Percentiles rank a stretch among this genome's conserved stretches.
Conservation (phyloP, 2,113 vertebrate species). For the Plotosus lineatus region DNA sequence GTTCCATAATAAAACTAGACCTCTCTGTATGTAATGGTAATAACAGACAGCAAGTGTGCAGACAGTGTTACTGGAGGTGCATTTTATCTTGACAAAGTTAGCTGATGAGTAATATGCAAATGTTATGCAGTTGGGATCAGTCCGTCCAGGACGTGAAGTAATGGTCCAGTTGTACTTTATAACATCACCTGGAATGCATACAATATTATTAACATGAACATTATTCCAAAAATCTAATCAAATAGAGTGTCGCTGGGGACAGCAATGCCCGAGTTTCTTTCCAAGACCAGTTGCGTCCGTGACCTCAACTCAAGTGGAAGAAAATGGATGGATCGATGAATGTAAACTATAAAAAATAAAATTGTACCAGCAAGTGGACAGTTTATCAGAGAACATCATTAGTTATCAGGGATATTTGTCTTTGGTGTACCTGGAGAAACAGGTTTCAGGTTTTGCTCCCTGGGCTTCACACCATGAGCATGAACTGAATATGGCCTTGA, state of each 20-base stretch:
- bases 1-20: not conserved
- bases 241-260: too few relatives aligned
- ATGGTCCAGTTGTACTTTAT: slow-evolving; percentile 84
- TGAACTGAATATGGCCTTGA: slow-evolving; percentile 77
- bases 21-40: not conserved
- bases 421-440: slow-evolving; percentile 76
- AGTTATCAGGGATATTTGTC: too few relatives aligned
- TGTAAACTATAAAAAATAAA: too few relatives aligned
- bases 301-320: too few relatives aligned
- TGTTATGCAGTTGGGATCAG: slow-evolving; percentile 88
- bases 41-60: not conserved
- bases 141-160: slow-evolving; percentile 82
- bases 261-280: too few relatives aligned
- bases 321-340: too few relatives aligned
- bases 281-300: too few relatives aligned
- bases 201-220: not conserved
- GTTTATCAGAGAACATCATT: not conserved
- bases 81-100: slow-evolving; percentile 82
- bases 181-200: slow-evolving; percentile 71
- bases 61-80: not conserved
- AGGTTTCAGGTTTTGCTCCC: slow-evolving; percentile 57
- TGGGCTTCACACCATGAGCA: slow-evolving; percentile 80
- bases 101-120: slow-evolving; percentile 88
- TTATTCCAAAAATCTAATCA: not conserved
- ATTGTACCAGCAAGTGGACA: not conserved